phyloP scores from a whole-genome alignment of 2,888 invertebrate genomes.

The Macropis europaea region DNA sequence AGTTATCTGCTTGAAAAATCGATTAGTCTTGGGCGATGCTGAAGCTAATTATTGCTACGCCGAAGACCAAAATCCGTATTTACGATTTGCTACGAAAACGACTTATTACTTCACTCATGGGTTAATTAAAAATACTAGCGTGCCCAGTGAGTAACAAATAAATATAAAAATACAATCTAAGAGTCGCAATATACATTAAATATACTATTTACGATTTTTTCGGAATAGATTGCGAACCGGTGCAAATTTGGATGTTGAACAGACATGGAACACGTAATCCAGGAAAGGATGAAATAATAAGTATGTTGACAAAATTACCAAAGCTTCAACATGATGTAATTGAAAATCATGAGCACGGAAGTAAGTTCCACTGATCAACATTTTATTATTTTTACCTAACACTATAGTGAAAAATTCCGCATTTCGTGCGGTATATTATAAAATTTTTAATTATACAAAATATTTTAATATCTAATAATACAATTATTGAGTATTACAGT shows the following conservation, averaged over 20 bases:
- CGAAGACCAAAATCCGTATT: conserved; percentile 83
- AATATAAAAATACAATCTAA: too few relatives aligned
- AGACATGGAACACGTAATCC: conserved; percentile 88
- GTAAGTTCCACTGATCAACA: conserved; percentile 75
- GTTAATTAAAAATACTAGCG: neutral
- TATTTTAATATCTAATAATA: too few relatives aligned
- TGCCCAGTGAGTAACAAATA: conserved; percentile 27
- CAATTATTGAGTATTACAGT: too few relatives aligned
- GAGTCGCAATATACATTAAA: neutral
- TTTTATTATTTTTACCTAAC: too few relatives aligned
- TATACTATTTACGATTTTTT: neutral
- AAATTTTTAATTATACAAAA: too few relatives aligned
- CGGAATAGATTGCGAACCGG: conserved; percentile 85
- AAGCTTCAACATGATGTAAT: conserved; percentile 84
- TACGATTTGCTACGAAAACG: conserved; percentile 87
- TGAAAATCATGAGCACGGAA: conserved; percentile 83
- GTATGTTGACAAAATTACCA: conserved; percentile 81
- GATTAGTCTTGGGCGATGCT: neutral
- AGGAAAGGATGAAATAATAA: conserved; percentile 81
- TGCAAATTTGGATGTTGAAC: conserved; percentile 87
- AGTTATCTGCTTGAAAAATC: neutral
- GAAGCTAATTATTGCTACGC: conserved; percentile 82
- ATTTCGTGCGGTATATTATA: too few relatives aligned
- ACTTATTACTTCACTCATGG: conserved; percentile 86
- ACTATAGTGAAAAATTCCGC: too few relatives aligned